phyloP scores from a whole-genome alignment of 2,888 invertebrate genomes.

The Drosophila emarginata region DNA sequence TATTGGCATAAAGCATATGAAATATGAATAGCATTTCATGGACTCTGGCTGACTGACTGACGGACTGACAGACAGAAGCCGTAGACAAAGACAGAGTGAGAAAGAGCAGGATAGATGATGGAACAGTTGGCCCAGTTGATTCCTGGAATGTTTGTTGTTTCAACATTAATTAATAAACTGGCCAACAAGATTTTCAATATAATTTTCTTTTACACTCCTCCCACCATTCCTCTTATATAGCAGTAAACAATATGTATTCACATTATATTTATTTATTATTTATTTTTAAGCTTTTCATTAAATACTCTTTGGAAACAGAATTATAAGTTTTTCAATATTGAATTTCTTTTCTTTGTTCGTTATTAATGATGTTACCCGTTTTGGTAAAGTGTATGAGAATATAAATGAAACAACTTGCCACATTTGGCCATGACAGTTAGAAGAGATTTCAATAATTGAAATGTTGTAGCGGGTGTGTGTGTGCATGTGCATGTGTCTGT shows the following conservation, averaged over 20 bases:
- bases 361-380: neutral
- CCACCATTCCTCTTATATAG: no score
- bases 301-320: no score
- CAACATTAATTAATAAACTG: constrained; percentile 52
- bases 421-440: constrained; percentile 55
- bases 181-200: constrained; percentile 27
- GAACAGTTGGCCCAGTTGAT: constrained; percentile 15
- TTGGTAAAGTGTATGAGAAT: neutral
- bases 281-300: no score
- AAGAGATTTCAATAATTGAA: constrained; percentile 44
- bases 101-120: constrained; percentile 6
- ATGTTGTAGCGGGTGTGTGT: constrained; percentile 50
- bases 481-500: neutral
- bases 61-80: neutral
- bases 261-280: no score
- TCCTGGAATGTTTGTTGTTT: constrained; percentile 16
- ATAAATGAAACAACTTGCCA: constrained; percentile 43
- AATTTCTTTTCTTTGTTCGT: no score
- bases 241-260: no score
- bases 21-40: constrained; percentile 22
- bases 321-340: no score
- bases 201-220: neutral
- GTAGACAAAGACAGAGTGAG: neutral
- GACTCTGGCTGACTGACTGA: constrained; percentile 10
- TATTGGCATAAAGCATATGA: constrained; percentile 55